phyloP scores from a whole-genome alignment of 2,888 invertebrate genomes.

The Scaeva pyrastri region DNA sequence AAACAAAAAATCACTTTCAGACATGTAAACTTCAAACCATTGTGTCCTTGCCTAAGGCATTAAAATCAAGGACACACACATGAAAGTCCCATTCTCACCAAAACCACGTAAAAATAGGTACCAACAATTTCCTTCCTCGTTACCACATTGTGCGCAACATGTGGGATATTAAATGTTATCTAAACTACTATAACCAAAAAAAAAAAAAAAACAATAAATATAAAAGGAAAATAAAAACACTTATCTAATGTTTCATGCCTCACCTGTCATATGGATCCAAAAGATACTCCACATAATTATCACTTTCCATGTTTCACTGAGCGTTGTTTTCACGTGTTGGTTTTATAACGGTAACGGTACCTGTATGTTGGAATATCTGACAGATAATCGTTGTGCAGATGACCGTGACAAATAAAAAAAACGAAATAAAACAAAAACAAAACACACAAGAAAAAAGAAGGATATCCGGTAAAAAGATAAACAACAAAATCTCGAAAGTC shows the following conservation, averaged over 20 bases:
- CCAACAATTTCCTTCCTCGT: too few species aligned
- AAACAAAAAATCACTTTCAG: too few species aligned
- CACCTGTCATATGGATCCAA: conserved; percentile 59
- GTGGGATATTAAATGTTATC: background rate
- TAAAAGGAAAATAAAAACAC: background rate
- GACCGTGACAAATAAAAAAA: conserved; percentile 9
- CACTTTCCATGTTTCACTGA: conserved; percentile 50
- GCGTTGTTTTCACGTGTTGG: background rate
- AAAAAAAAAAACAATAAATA: background rate
- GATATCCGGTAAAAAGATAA: conserved; percentile 42
- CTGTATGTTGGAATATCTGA: background rate
- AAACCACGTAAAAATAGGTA: too few species aligned
- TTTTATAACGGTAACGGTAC: background rate
- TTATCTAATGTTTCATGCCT: conserved; percentile 5
- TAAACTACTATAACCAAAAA: too few species aligned
- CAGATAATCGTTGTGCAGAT: background rate
- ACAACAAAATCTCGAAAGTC: conserved; percentile 4
- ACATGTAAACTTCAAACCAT: too few species aligned
- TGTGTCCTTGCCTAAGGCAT: too few species aligned
- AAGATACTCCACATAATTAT: conserved; percentile 57
- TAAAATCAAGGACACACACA: too few species aligned
- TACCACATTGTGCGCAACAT: background rate
- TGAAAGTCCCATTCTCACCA: too few species aligned
- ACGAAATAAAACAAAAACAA: too few species aligned
- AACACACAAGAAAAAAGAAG: conserved; percentile 35